Evolutionary conservation across 2,113 vertebrate species (phyloP), one percentile per base, ranked within the genome.

Genomic region (Dromas ardeola): DNA sequence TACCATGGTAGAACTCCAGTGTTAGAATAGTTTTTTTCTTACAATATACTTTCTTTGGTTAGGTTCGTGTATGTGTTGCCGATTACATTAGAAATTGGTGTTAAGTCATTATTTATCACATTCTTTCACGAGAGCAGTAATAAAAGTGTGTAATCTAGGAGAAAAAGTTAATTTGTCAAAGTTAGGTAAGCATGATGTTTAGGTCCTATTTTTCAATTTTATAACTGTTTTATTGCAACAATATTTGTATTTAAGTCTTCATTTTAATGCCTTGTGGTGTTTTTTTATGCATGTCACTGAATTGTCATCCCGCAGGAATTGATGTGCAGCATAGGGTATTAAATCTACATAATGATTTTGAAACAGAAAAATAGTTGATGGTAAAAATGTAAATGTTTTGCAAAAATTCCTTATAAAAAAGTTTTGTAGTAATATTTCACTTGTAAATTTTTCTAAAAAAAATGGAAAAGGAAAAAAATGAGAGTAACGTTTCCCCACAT

Each of bases 351-450:
- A 98, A 98, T 98, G 98, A 98, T 98, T 98, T 98, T 98, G 98
- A 98, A 98, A 98, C 98, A 98, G 98, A 98, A 94, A 97, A 98
- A 98, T 98, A 98, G 98, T 98, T 98, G 98, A 98, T 98, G 98
- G 98, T 98, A 98, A 98, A 98, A 97, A 97, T 98, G 97, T 98
- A 98, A 98, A 98, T 98, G 98, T 98, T 98, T 98, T 98, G 97
- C 97, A 98, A 97, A 98, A 98, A 97, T 96, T 98, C 97, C 98
- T 98, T 98, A 98, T 98, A 98, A 98, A 98, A 98, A 98, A 95
- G 95, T 98, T 99, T 99, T 99, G 98, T 99, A 99, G 99, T 99
- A 99, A 99, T 99, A 99, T 99, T 99, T 99, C 99, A 99, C 99
- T 99, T 99, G 99, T 99, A 99, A 99, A 99, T 99, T 99, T 98